phyloP scores from a whole-genome alignment of 2,888 invertebrate species.

The Tuberolachnus salignus region DNA sequence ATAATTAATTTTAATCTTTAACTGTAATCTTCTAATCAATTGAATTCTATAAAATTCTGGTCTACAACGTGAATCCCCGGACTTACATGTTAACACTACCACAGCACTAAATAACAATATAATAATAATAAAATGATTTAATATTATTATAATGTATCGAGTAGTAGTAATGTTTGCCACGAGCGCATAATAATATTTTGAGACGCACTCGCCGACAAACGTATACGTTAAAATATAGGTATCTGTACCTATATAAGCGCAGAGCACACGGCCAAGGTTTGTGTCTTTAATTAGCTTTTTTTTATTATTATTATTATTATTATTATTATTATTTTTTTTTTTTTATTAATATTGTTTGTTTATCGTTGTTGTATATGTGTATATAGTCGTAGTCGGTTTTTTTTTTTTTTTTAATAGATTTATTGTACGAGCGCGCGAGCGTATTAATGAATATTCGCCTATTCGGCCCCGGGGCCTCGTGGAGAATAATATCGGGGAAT shows the following conservation, averaged over 20 bases:
- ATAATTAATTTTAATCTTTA: too few relatives aligned
- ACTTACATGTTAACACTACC: too few relatives aligned
- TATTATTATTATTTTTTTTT: too few relatives aligned
- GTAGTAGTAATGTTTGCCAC: neutral
- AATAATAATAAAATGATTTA: too few relatives aligned
- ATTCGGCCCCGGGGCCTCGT: conserved; percentile 25
- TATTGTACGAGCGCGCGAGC: conserved; percentile 37
- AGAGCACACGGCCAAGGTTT: neutral
- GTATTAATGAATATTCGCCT: conserved; percentile 50
- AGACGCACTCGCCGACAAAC: conserved; percentile 9
- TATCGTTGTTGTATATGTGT: conserved; percentile 35
- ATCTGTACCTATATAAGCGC: too few relatives aligned
- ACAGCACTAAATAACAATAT: too few relatives aligned
- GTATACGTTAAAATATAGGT: too few relatives aligned
- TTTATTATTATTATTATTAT: conserved; percentile 22
- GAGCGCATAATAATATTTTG: neutral
- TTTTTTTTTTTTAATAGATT: conserved; percentile 36
- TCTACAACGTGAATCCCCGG: too few relatives aligned
- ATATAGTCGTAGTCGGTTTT: neutral
- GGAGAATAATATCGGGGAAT: conserved; percentile 36
- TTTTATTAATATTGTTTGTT: conserved; percentile 38
- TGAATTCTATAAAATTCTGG: too few relatives aligned
- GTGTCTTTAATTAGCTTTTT: conserved; percentile 50
- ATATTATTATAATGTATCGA: too few relatives aligned
- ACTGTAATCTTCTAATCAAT: too few relatives aligned